Conservation (phyloP, 2,113 vertebrate genomes). For the Sprattus sprattus region DNA sequence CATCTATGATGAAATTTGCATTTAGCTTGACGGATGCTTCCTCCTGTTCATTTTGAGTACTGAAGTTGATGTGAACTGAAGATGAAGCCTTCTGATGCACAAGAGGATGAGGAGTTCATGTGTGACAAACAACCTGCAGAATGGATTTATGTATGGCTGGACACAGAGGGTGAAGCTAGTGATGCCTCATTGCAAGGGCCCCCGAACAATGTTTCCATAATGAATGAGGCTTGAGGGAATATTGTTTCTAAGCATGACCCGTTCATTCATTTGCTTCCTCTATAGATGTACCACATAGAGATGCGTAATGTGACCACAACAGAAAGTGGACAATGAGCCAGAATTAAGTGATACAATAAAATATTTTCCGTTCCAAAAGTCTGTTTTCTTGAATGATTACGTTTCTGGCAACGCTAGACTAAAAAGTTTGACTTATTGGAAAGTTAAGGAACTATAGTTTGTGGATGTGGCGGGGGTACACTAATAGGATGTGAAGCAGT, state of each 20-base stretch:
- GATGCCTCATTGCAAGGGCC: not conserved
- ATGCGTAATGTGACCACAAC: too few species aligned
- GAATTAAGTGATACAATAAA: too few species aligned
- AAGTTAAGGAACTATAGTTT: too few species aligned
- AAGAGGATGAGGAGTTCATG: not conserved
- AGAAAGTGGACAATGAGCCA: too few species aligned
- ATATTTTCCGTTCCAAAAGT: too few species aligned
- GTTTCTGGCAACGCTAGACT: too few species aligned
- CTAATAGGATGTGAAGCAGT: too few species aligned
- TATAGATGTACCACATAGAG: not conserved
- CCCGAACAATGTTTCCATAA: not conserved
- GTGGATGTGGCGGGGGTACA: too few species aligned
- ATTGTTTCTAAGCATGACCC: not conserved
- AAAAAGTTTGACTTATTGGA: too few species aligned
- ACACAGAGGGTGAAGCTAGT: not conserved
- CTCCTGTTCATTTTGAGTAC: not conserved
- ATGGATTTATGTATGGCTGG: not conserved
- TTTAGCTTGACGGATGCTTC: not conserved
- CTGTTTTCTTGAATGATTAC: too few species aligned
- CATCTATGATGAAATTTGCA: not conserved
- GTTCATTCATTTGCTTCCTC: not conserved
- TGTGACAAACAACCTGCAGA: not conserved
- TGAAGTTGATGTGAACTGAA: not conserved
- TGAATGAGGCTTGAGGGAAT: not conserved
- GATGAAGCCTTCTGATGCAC: not conserved